Base-by-base conservation (phyloP, 2,113 vertebrate species). In the Etheostoma cragini region DNA sequence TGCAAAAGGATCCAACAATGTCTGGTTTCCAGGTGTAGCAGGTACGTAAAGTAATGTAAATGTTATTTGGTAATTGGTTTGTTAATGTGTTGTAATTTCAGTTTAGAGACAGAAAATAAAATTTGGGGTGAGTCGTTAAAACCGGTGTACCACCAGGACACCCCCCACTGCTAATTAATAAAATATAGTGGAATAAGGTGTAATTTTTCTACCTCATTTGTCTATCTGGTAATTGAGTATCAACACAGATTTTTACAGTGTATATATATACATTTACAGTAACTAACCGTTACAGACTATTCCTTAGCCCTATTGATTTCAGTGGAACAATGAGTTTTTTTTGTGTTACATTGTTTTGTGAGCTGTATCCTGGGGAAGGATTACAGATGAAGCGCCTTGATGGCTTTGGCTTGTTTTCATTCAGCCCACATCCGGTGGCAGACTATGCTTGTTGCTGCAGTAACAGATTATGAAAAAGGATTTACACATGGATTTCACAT, bases 401-500 rank as follows among this genome's bases (percentile, higher is more conserved):
- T 84, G 83, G 75, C 72, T 83, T 85, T 79, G 72, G 65, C 75
- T 71, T 82, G 78, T 87, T 84, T 82, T 84, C 69, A 72, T 83
- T 83, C 61, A 69, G 24, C 49, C 72, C 69, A 60, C 80, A 79
- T 77, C 77, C 74, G 5, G 56, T 16, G 5, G 70, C 86, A 74
- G 49, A 63, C 70, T 12, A 35, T 72, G 47, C 64, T 81, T 52
- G 69, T 82, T 84, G 76, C 71, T 52, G 72, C 70, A 75, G 68
- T 72, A 80, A 88, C 79, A 74, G 47, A 92, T 88, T 78, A 88
- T 71, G 63, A 80, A 75, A 65, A 77, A 69, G 67, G 54, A 88
- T 86, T 90, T 90, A 77, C 61, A 81, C 85, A 82, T 79, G 46
- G 65, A 87, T 86, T 83, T 80, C 45, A 54, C 64, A 79, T 85